These are phyloP conservation scores for Agrotis ipsilon DNA, from an alignment of 2,888 invertebrate genomes.

Conservation along the genomic window DNA sequence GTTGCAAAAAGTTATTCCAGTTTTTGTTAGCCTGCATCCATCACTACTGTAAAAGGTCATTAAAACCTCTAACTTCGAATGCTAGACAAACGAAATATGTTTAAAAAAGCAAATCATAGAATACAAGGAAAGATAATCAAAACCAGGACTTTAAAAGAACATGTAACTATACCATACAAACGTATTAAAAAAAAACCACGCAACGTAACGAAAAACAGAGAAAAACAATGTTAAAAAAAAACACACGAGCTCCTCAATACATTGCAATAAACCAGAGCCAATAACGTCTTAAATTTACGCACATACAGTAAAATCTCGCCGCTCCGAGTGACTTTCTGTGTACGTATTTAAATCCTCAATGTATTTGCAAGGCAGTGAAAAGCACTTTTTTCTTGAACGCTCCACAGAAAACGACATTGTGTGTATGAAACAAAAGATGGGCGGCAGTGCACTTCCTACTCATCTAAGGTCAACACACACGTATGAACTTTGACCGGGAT, in stretches of 20 bases:
- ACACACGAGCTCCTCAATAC: not conserved
- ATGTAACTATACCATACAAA: too few species aligned
- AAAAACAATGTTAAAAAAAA: not conserved
- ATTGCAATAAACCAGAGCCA: conserved; percentile 11
- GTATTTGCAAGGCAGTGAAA: conserved; percentile 29
- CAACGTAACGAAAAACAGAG: not conserved
- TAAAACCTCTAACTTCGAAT: too few species aligned
- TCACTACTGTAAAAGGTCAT: too few species aligned
- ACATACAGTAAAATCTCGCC: conserved; percentile 28
- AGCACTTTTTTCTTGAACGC: conserved; percentile 35
- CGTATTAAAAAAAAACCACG: not conserved
- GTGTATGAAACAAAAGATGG: conserved; percentile 45
- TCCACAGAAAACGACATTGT: conserved; percentile 45
- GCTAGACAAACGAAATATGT: too few species aligned
- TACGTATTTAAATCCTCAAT: conserved; percentile 51
- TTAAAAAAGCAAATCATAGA: too few species aligned
- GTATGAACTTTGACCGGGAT: not conserved
- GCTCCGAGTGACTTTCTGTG: conserved; percentile 49
- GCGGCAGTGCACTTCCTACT: conserved; percentile 40
- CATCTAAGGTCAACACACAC: conserved; percentile 14
- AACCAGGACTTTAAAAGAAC: too few species aligned
- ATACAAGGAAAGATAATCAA: too few species aligned
- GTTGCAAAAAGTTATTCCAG: too few species aligned
- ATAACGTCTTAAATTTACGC: conserved; percentile 34
- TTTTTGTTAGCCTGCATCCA: too few species aligned